Conservation (phyloP, 2,113 vertebrate genomes). For the Pteropus alecto region DNA sequence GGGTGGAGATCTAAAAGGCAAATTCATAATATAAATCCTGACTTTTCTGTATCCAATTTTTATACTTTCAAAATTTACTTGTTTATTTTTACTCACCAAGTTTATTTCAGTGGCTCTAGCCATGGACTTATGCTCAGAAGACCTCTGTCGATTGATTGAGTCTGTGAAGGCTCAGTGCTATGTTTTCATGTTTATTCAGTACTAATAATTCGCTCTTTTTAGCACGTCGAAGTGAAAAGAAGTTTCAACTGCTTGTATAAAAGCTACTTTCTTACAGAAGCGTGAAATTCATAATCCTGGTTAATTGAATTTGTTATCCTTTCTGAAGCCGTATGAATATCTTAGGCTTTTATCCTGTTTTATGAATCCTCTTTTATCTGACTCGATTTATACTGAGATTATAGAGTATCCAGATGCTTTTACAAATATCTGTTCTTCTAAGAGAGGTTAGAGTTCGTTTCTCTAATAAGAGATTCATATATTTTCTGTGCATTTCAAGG, state of each 20-base stretch:
- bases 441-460: neutral
- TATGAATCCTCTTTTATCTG: neutral
- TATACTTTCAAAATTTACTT: neutral
- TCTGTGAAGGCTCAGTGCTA: neutral
- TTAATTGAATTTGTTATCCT: slow-evolving; percentile 17
- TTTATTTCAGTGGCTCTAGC: neutral
- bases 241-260: neutral
- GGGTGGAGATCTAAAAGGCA: neutral
- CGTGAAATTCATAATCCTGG: neutral
- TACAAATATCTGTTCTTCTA: neutral
- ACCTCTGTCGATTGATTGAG: neutral
- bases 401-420: neutral
- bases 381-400: neutral
- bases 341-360: neutral
- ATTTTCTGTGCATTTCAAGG: slow-evolving; percentile 3
- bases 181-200: neutral
- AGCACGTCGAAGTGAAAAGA: neutral
- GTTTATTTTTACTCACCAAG: neutral
- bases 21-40: neutral
- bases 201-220: neutral
- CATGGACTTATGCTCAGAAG: neutral
- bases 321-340: neutral
- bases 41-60: neutral
- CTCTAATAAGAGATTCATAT: neutral
- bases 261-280: neutral